Evolutionary conservation across 2,888 invertebrate genomes (phyloP), one percentile per base, ranked within the genome.

Genomic region (Andrena fulva): DNA sequence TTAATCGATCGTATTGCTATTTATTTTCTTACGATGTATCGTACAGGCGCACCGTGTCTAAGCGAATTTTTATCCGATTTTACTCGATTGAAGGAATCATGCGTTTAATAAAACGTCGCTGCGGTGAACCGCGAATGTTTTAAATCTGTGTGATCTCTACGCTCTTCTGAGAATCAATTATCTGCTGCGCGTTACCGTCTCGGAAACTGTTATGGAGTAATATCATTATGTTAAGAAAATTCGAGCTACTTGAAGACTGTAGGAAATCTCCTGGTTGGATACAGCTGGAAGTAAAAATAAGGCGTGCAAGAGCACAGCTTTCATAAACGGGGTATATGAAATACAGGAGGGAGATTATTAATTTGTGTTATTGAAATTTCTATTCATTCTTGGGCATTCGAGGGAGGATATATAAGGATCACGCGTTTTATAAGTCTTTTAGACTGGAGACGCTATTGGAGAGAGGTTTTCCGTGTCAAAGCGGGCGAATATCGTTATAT

Each of bases 11-110:
- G 35, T 35, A 68, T 16, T n/a, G 20, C 60, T 66, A 80, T 80
- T 80, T 80, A 80, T 80, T 80, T 24, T 16, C 4, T n/a, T 66
- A 66, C 42, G 20, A 52, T 50, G 5, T 27, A 62, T 52, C 20
- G 35, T 20, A 63, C 31, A 59, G 27, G 29, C 16, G 64, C 24
- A 6, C 27, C 52, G 12, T 20, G 31, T 31, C 24, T 62, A 59
- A 60, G 42, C 10, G 12, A 6, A 71, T 60, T 60, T 71, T 62
- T 35, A 68, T 24, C 24, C 48, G 27, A 10, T 42, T 12, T 27
- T 62, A 48, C 12, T 12, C 16, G n/a, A 16, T 76, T 27, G 6
- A 24, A 56, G 24, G 12, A 31, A 27, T 75, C 33, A 8, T 10
- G 5, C 35, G 42, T 42, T 67, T 71, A 70, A 76, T 75, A 68